These are phyloP conservation scores for Drosophila mettleri DNA, from an alignment of 2,888 invertebrate genomes.

Conservation along the genomic window DNA sequence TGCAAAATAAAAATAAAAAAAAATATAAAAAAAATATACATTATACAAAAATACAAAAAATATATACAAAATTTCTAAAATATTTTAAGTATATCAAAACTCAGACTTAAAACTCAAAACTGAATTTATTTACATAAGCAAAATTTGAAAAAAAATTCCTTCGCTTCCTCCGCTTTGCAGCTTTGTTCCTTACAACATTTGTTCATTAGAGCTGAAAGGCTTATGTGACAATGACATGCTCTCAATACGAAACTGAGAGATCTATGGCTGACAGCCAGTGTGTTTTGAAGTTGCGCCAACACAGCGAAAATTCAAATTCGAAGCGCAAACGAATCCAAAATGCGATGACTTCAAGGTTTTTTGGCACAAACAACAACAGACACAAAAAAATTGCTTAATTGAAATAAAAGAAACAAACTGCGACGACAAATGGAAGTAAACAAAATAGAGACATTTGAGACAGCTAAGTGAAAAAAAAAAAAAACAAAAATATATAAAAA, in stretches of 20 bases:
- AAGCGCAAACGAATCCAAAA: neutral
- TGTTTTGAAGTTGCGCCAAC: conserved; percentile 33
- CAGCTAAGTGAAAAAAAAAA: conserved; percentile 15
- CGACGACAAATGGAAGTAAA: conserved; percentile 44
- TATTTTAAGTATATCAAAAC: no score
- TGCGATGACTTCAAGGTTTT: conserved; percentile 41
- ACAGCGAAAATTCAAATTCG: conserved; percentile 31
- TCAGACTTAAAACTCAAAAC: neutral
- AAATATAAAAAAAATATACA: no score
- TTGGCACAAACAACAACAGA: conserved; percentile 1
- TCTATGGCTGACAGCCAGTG: conserved; percentile 20
- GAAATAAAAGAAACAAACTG: conserved; percentile 42
- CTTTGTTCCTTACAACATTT: neutral
- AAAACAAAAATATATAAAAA: conserved; percentile 7
- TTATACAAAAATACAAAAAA: no score
- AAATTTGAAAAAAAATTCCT: no score
- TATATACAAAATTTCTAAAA: no score
- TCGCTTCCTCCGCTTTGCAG: neutral
- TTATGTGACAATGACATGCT: neutral
- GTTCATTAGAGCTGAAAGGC: neutral
- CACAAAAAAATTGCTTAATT: conserved; percentile 48
- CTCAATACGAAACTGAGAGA: conserved; percentile 1
- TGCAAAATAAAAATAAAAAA: no score
- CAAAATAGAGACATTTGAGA: conserved; percentile 59
- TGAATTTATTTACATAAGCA: no score